Evolutionary conservation across 2,797 vertebrate genomes (phyloP).

Genomic region (Ctenopoma kingsleyae): DNA sequence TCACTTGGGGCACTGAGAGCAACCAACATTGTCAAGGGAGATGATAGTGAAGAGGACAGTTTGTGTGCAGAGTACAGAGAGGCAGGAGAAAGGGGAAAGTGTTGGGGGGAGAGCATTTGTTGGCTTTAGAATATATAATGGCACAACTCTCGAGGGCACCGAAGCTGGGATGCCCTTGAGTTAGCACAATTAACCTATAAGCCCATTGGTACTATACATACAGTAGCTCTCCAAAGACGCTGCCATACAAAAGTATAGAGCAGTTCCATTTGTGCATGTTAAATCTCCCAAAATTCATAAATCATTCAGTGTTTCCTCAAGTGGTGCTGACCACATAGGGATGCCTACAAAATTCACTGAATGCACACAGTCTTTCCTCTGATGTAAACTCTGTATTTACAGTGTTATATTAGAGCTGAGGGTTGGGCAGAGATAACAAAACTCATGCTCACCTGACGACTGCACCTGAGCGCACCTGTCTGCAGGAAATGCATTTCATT

Average conservation of each 20-base stretch:
- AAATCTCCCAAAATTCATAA: slow-evolving; percentile 61
- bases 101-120: slow-evolving; percentile 8
- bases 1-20: slow-evolving; percentile 56
- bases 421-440: slow-evolving; percentile 6
- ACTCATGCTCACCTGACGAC: background rate
- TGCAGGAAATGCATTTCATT: background rate
- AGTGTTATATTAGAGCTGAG: background rate
- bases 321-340: slow-evolving; percentile 48
- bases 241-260: slow-evolving; percentile 29
- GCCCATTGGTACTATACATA: slow-evolving; percentile 63
- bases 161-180: slow-evolving; percentile 60
- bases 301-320: slow-evolving; percentile 69
- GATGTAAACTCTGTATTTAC: slow-evolving; percentile 26
- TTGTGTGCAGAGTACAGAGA: slow-evolving; percentile 51
- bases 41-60: slow-evolving; percentile 60
- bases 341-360: slow-evolving; percentile 28
- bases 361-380: slow-evolving; percentile 19
- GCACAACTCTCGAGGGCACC: slow-evolving; percentile 41
- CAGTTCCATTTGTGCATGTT: slow-evolving; percentile 43
- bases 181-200: slow-evolving; percentile 68
- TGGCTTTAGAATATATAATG: slow-evolving; percentile 44
- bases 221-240: slow-evolving; percentile 45
- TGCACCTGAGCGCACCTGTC: slow-evolving; percentile 9
- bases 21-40: slow-evolving; percentile 57
- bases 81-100: background rate